These are phyloP conservation scores for Eutolmus rufibarbis DNA, from an alignment of 2,888 invertebrate species.

Conservation along the genomic window DNA sequence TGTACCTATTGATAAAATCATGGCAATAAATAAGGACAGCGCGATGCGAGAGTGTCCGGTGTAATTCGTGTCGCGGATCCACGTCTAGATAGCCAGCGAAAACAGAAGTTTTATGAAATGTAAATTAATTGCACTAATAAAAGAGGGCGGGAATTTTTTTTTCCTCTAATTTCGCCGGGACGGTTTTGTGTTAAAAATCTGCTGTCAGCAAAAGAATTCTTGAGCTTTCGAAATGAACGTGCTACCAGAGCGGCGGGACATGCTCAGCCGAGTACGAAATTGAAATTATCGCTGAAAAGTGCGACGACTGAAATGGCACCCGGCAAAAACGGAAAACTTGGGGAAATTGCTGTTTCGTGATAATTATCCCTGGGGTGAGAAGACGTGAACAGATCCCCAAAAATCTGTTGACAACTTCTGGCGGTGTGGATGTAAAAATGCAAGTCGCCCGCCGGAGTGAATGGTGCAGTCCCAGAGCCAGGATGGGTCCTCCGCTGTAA, in stretches of 20 bases:
- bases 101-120: conserved; percentile 28
- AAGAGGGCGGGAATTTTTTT: neutral
- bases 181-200: conserved; percentile 18
- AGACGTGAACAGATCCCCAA: neutral
- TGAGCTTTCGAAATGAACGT: conserved; percentile 40
- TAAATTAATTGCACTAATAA: conserved; percentile 33
- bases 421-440: conserved; percentile 10
- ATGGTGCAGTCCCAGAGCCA: neutral
- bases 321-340: neutral
- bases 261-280: conserved; percentile 47
- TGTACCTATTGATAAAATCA: neutral
- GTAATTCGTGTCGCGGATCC: neutral
- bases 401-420: conserved; percentile 32
- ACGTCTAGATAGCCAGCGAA: neutral
- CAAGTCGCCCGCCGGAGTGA: conserved; percentile 7
- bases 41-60: neutral
- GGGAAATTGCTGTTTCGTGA: conserved; percentile 43
- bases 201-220: conserved; percentile 34
- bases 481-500: neutral
- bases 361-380: conserved; percentile 40
- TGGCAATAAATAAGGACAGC: neutral
- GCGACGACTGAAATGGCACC: conserved; percentile 7
- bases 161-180: neutral
- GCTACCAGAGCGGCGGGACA: conserved; percentile 41
- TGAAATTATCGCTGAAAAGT: conserved; percentile 45